Percentiles rank a stretch among this genome's conserved stretches.
phyloP scores from a whole-genome alignment of 2,797 vertebrate genomes.

The Tragelaphus oryx region DNA sequence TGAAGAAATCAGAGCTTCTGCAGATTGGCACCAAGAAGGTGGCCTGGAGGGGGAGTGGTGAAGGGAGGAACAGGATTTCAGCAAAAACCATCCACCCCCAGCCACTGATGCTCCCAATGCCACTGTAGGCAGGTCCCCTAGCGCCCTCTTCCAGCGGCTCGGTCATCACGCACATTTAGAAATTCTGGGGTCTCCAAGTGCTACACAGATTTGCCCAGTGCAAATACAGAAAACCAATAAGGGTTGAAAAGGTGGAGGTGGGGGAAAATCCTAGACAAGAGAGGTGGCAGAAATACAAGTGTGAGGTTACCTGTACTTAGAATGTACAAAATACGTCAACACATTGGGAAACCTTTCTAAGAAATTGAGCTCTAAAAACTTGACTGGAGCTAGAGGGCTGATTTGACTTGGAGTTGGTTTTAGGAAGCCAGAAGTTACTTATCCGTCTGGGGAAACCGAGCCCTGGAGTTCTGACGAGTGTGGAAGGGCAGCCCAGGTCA shows the following conservation, averaged over 20 bases:
- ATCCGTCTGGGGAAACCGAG: accelerated
- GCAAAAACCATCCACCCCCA: no score
- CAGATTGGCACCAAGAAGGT: neutral
- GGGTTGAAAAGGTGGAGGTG: neutral
- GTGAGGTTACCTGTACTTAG: neutral
- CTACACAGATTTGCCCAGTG: neutral
- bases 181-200: neutral
- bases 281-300: neutral
- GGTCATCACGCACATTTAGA: neutral
- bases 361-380: neutral
- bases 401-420: neutral
- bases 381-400: neutral
- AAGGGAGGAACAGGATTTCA: neutral
- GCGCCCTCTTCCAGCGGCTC: neutral
- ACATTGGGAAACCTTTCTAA: neutral
- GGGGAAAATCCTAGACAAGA: neutral
- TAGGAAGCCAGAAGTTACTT: neutral
- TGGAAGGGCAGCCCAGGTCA: no score
- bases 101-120: neutral
- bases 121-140: neutral
- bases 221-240: neutral
- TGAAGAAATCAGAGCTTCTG: neutral
- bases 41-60: no score
- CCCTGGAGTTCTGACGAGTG: neutral
- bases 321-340: neutral